These are phyloP conservation scores for Leptopilina drosophilae DNA, from an alignment of 2,888 invertebrate species.

Conservation along the genomic window DNA sequence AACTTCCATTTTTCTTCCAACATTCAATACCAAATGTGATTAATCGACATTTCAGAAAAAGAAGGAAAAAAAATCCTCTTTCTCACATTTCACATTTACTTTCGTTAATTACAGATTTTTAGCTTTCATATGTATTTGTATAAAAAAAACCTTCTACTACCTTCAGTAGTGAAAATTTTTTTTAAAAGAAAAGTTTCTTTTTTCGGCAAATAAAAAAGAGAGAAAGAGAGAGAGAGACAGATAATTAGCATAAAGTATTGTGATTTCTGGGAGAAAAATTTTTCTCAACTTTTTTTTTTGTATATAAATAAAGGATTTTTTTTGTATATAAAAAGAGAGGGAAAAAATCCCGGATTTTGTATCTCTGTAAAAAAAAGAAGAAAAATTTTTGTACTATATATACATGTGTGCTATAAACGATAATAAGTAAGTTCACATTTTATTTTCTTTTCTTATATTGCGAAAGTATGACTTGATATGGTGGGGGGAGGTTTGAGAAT, in stretches of 20 bases:
- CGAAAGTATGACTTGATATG: conserved; percentile 28
- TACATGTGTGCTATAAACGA: too few relatives aligned
- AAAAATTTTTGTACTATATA: too few relatives aligned
- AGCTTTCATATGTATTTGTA: too few relatives aligned
- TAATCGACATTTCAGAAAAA: background rate
- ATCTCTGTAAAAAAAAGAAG: background rate
- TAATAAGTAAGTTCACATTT: conserved; percentile 16
- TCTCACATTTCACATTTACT: background rate
- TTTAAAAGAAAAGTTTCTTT: too few relatives aligned
- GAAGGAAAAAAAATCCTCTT: background rate
- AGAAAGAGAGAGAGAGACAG: too few relatives aligned
- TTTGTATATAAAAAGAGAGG: background rate
- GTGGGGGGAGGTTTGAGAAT: background rate
- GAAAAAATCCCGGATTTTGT: background rate
- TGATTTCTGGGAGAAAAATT: background rate
- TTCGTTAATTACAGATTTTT: too few relatives aligned
- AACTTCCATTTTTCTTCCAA: conserved; percentile 11
- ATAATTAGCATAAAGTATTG: background rate
- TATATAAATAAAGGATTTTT: too few relatives aligned
- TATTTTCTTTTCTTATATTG: conserved; percentile 25
- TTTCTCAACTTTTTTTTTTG: background rate
- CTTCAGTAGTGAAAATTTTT: too few relatives aligned
- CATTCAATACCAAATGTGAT: background rate
- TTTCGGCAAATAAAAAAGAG: too few relatives aligned
- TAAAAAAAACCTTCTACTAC: too few relatives aligned